These are phyloP conservation scores for Paracanthobrama guichenoti DNA, from an alignment of 2,113 vertebrate species.

Conservation along the genomic window DNA sequence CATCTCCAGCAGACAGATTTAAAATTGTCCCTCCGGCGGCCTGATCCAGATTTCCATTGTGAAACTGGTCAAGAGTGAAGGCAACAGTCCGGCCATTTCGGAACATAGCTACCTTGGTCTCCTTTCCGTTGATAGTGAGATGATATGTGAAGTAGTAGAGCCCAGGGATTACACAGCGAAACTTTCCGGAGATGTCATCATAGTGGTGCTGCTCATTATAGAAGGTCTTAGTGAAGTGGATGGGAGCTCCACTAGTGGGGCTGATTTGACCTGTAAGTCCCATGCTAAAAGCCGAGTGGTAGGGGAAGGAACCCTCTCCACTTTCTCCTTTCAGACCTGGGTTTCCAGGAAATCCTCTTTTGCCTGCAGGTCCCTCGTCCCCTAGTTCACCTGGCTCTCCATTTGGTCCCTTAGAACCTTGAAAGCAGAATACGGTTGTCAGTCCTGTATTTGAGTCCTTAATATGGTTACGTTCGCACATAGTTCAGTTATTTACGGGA, in stretches of 20 bases:
- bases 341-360: constrained; percentile 70
- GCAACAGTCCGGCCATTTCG: constrained; percentile 75
- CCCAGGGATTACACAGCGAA: constrained; percentile 77
- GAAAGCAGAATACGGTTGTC: too few species aligned
- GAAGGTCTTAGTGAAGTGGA: constrained; percentile 82
- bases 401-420: constrained; percentile 74
- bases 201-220: constrained; percentile 84
- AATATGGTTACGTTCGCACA: too few species aligned
- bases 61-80: constrained; percentile 83
- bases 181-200: constrained; percentile 79
- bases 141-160: constrained; percentile 83
- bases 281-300: constrained; percentile 83
- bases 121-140: constrained; percentile 78
- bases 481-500: too few species aligned
- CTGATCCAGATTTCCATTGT: constrained; percentile 78
- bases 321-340: constrained; percentile 75
- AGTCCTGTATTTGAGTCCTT: too few species aligned
- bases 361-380: constrained; percentile 65
- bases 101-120: constrained; percentile 80
- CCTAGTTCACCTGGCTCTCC: constrained; percentile 72
- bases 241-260: constrained; percentile 65
- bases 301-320: constrained; percentile 70
- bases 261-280: constrained; percentile 65
- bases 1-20: constrained; percentile 74
- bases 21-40: constrained; percentile 78